A percentile compares a stretch with the other conserved stretches of the same genome.
These are phyloP conservation scores for Crepidodera aurea DNA, from an alignment of 2,888 invertebrate species.

Conservation along the genomic window DNA sequence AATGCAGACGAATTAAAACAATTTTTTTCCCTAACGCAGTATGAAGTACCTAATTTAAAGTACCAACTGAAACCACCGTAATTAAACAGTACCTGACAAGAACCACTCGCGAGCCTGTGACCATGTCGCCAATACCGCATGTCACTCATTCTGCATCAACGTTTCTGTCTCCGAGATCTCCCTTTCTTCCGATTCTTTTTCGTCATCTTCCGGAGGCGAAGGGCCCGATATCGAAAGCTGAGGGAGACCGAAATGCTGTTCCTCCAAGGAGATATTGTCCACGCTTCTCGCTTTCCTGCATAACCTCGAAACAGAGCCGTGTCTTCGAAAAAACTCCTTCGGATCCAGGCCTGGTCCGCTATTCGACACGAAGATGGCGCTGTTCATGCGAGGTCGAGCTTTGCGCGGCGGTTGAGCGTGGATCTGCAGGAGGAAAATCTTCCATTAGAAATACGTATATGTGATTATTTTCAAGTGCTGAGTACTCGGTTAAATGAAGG, in stretches of 20 bases:
- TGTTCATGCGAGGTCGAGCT: conserved; percentile 81
- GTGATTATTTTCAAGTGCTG: no score
- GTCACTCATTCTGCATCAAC: conserved; percentile 36
- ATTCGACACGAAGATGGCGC: conserved; percentile 83
- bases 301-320: conserved; percentile 80
- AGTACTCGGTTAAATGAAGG: no score
- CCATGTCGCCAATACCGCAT: background rate
- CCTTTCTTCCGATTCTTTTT: conserved; percentile 13
- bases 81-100: background rate
- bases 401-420: conserved; percentile 61
- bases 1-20: no score
- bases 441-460: no score
- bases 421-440: conserved; percentile 38
- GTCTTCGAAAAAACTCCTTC: conserved; percentile 79
- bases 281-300: conserved; percentile 83
- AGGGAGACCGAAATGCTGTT: conserved; percentile 71
- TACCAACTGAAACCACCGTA: background rate
- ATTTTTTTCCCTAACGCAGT: no score
- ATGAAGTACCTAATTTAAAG: background rate
- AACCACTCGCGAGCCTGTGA: conserved; percentile 1
- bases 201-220: conserved; percentile 45
- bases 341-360: conserved; percentile 80
- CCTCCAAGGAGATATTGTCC: conserved; percentile 70
- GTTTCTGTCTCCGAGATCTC: conserved; percentile 33
- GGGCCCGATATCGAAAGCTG: conserved; percentile 76